phyloP scores from a whole-genome alignment of 2,888 invertebrate genomes.

The Lasioglossum villosulum region DNA sequence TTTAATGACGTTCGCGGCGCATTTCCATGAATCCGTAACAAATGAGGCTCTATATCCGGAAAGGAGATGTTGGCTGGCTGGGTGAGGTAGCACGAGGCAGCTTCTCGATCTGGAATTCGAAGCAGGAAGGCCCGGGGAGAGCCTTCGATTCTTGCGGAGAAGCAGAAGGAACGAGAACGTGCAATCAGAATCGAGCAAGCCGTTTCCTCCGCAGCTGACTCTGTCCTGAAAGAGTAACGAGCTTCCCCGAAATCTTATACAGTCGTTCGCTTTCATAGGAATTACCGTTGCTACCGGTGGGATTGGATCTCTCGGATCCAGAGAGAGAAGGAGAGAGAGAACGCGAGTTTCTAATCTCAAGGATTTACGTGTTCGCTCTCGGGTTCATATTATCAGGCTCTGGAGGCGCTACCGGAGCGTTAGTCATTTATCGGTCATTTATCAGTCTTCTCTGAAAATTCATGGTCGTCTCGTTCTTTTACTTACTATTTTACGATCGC shows the following conservation, averaged over 20 bases:
- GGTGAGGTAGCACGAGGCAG: background rate
- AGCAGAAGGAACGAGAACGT: conserved; percentile 18
- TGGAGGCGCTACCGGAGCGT: background rate
- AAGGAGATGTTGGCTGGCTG: background rate
- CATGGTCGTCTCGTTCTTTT: background rate
- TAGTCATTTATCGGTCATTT: conserved; percentile 7
- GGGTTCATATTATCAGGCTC: background rate
- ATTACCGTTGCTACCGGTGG: conserved; percentile 15
- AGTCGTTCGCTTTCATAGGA: background rate
- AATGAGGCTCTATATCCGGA: conserved; percentile 22
- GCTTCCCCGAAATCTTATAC: conserved; percentile 28
- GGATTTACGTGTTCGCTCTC: background rate
- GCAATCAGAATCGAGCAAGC: conserved; percentile 40
- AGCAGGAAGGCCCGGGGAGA: conserved; percentile 16
- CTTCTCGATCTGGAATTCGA: conserved; percentile 32
- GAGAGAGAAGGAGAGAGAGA: background rate
- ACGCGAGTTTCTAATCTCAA: conserved; percentile 13
- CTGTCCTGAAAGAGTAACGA: conserved; percentile 53
- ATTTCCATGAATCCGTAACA: conserved; percentile 22
- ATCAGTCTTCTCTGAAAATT: background rate
- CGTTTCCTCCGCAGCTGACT: conserved; percentile 15
- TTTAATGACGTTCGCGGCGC: background rate
- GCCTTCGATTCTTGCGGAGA: background rate
- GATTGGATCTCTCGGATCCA: background rate
- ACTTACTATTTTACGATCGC: background rate